These are phyloP conservation scores for Cyclargus thomasi DNA, from an alignment of 1,140 invertebrate species.

Conservation along the genomic window DNA sequence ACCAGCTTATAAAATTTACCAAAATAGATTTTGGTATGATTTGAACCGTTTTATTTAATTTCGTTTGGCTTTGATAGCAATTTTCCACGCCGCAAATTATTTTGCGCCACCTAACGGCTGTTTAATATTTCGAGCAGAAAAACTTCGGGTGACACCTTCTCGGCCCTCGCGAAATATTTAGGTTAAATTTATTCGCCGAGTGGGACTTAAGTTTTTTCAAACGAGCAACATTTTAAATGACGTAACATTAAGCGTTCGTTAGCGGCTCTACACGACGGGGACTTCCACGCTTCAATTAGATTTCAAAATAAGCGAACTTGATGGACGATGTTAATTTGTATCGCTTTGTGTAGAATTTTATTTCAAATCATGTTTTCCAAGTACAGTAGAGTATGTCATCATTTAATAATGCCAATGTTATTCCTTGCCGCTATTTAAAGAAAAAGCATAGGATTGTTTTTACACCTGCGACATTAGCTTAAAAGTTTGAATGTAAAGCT, in stretches of 20 bases:
- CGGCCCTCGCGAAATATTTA: slow-evolving; percentile 10
- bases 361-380: background rate
- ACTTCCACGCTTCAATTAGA: slow-evolving; percentile 6
- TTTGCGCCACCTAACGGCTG: background rate
- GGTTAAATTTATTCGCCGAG: slow-evolving; percentile 3
- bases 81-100: background rate
- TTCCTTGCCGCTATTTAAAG: too few relatives aligned
- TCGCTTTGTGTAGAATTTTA: background rate
- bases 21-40: background rate
- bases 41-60: background rate
- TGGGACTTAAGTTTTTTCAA: slow-evolving; percentile 8
- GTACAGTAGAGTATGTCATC: too few relatives aligned
- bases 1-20: background rate
- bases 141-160: background rate
- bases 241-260: slow-evolving; percentile 12
- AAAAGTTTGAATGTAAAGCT: too few relatives aligned
- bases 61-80: background rate
- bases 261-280: background rate
- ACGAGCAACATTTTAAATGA: slow-evolving; percentile 14
- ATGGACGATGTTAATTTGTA: slow-evolving; percentile 7
- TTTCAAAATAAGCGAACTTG: slow-evolving; percentile 4
- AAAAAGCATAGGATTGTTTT: too few relatives aligned
- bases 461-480: too few relatives aligned
- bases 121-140: background rate
- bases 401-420: too few relatives aligned